A percentile compares a stretch with the other conserved stretches of the same genome.
Evolutionary conservation across 2,888 invertebrate genomes (phyloP).

Genomic region (Philereme vetulata): DNA sequence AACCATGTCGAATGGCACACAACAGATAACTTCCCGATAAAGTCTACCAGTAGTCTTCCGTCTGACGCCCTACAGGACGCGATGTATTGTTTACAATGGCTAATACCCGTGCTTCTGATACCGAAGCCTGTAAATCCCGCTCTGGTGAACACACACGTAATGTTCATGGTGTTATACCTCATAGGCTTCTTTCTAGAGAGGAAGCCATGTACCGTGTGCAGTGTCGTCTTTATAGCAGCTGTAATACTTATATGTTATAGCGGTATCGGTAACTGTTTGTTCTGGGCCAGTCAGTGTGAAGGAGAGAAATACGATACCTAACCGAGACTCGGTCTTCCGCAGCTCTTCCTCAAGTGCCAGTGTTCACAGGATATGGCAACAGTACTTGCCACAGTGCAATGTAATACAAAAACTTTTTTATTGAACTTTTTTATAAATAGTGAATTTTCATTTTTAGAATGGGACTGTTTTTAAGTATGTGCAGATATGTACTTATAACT

Average conservation of each 20-base stretch:
- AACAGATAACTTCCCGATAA: conserved; percentile 44
- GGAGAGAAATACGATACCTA: conserved; percentile 84
- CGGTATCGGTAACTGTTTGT: conserved; percentile 96
- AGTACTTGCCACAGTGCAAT: conserved; percentile 33
- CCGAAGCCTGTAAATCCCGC: conserved; percentile 99
- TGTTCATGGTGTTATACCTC: conserved; percentile 98
- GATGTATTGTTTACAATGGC: conserved; percentile 99
- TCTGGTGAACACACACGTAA: conserved; percentile 96
- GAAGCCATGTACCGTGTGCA: conserved; percentile 98
- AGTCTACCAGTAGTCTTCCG: conserved; percentile 17
- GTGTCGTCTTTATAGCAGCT: conserved; percentile 96
- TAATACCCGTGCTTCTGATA: conserved; percentile 97
- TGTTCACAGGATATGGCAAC: conserved; percentile 44
- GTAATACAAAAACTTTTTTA: conserved; percentile 39
- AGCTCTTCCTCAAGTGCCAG: conserved; percentile 65
- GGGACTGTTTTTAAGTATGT: conserved; percentile 42
- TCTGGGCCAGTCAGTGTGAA: conserved; percentile 94
- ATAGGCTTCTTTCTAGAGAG: conserved; percentile 98
- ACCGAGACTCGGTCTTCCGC: conserved; percentile 48
- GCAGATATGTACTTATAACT: conserved; percentile 68
- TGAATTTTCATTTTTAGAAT: conserved; percentile 40
- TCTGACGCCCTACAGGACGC: conserved; percentile 49
- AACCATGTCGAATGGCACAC: conserved; percentile 66
- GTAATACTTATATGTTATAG: conserved; percentile 98
- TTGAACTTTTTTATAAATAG: conserved; percentile 73